Percentiles rank a stretch among this genome's conserved stretches.
Evolutionary conservation across 2,888 invertebrate species (phyloP).

Genomic region (Morpho achilles): DNA sequence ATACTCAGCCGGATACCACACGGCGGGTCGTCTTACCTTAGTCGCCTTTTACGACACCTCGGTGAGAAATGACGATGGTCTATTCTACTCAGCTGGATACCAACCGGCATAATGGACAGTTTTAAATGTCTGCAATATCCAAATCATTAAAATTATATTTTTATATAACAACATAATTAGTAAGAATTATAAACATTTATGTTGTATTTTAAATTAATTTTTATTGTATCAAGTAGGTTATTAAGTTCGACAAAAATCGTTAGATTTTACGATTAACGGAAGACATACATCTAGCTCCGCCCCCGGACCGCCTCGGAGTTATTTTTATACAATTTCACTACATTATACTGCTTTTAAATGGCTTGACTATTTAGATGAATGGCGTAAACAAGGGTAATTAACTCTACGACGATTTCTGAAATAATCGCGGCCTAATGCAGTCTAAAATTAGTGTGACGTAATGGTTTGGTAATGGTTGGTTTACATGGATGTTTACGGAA

Average conservation of each 20-base stretch:
- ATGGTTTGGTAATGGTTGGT: slow-evolving; percentile 29
- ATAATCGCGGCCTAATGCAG: slow-evolving; percentile 57
- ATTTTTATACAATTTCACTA: slow-evolving; percentile 40
- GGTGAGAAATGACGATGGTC: too few relatives aligned
- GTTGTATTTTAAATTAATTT: not conserved
- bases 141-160: too few relatives aligned
- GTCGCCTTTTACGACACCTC: too few relatives aligned
- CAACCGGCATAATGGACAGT: too few relatives aligned
- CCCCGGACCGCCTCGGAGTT: slow-evolving; percentile 46
- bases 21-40: too few relatives aligned
- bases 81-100: too few relatives aligned
- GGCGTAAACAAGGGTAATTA: slow-evolving; percentile 62
- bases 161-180: too few relatives aligned
- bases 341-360: slow-evolving; percentile 53
- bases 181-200: too few relatives aligned
- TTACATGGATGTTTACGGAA: slow-evolving; percentile 42
- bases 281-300: slow-evolving; percentile 41
- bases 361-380: slow-evolving; percentile 38
- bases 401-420: slow-evolving; percentile 52
- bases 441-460: slow-evolving; percentile 59
- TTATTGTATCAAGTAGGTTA: slow-evolving; percentile 18
- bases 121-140: too few relatives aligned
- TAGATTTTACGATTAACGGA: slow-evolving; percentile 50
- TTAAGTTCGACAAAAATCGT: slow-evolving; percentile 38
- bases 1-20: too few relatives aligned